A percentile compares a stretch with the other conserved stretches of the same genome.
These are phyloP conservation scores for Pandion haliaetus DNA, from an alignment of 2,113 vertebrate species.

Conservation along the genomic window DNA sequence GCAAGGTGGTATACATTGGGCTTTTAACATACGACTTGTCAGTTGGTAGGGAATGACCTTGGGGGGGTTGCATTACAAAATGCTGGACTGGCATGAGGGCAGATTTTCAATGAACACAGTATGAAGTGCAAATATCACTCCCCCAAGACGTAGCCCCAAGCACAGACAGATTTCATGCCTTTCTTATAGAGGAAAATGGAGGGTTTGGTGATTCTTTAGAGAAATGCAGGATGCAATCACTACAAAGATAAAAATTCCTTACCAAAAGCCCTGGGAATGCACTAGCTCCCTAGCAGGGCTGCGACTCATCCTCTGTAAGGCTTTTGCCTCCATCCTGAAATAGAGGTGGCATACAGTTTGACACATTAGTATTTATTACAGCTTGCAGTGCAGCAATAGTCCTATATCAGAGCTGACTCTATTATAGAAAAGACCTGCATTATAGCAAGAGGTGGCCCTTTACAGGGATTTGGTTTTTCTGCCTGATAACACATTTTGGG, in stretches of 20 bases:
- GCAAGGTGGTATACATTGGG: background rate
- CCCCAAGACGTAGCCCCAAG: background rate
- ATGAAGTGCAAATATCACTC: background rate
- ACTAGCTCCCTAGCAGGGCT: background rate
- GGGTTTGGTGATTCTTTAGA: background rate
- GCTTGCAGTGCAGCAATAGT: constrained; percentile 40
- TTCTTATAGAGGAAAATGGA: background rate
- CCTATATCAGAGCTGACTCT: constrained; percentile 26
- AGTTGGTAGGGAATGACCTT: constrained; percentile 41
- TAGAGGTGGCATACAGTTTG: background rate
- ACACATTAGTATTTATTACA: constrained; percentile 57
- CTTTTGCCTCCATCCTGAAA: constrained; percentile 15
- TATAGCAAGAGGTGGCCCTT: constrained; percentile 28
- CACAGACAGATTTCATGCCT: background rate
- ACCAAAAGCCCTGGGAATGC: background rate
- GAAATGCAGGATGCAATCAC: background rate
- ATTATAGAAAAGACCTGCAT: constrained; percentile 24
- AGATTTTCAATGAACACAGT: background rate
- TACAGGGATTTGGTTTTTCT: background rate
- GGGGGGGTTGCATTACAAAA: background rate
- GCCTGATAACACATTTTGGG: background rate
- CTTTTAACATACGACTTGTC: background rate
- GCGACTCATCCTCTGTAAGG: background rate
- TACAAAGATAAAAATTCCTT: background rate
- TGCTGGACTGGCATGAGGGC: background rate